Evolutionary conservation across 1,140 invertebrate species (phyloP), one percentile per base, ranked within the genome.

Genomic region (Drosophila sulfurigaster): DNA sequence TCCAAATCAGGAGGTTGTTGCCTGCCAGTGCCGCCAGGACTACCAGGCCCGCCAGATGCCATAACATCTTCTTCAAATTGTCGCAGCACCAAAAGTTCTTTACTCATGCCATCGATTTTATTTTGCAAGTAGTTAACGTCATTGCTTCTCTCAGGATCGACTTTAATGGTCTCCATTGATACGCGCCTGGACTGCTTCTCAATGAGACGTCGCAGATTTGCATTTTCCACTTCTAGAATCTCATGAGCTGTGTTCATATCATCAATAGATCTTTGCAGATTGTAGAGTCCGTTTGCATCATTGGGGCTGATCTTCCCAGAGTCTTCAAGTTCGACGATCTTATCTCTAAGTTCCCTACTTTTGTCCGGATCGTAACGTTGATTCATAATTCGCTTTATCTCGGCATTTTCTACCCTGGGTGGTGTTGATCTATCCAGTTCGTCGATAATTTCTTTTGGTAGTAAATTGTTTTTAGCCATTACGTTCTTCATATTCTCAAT

Each of bases 231-330:
- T 43, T 83, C 72, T 0, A 87, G 58, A n/a, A 90, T 81, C 8
- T 92, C 87, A 43, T 82, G 77, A 0, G 82, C 78, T 52, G 81
- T 92, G 62, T 81, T 82, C 73, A 91, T 79, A 52, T 90, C 82
- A 54, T 91, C 88, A 28, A 92, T 72, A n/a, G 81, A 65, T 11
- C 63, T 54, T 25, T 79, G 68, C 20, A 92, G 54, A 0, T 68
- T 48, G 13, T 62, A 25, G 1, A 92, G 63, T 3, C 91, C 91
- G 11, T 71, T 64, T 49, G 78, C 78, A 52, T 92, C 91, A 10
- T 64, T 63, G 1, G 78, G 58, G 16, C 48, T 73, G n/a, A 92
- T 83, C 51, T 91, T 92, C 0, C 72, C 64, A n/a, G 46, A 56
- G 10, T 68, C 58, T 5, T 71, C 59, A 5, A 92, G 54, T 28